Evolutionary conservation across 1,140 invertebrate genomes (phyloP), one percentile per base, ranked within the genome.

Genomic region (Macrocentrus cingulum): DNA sequence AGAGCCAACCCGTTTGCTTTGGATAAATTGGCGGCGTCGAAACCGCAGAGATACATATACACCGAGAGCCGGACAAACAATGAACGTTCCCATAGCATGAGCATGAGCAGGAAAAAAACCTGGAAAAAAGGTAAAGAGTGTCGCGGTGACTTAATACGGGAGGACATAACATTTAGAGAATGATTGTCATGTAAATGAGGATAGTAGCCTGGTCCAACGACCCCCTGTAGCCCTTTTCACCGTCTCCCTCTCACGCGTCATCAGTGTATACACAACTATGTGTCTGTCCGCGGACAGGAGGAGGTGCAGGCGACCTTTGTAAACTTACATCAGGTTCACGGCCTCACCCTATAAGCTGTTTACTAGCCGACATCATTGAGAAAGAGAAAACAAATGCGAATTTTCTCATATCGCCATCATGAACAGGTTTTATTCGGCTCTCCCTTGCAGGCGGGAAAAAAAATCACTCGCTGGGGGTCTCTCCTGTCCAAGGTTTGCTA

Each of bases 401-500:
- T 72, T 75, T 72, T 76, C 74, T 75, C 72, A 74, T 72, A 73
- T 64, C 61, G 19, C 22, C 20, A 20, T 13, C 1, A 13, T 53
- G 64, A 65, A 73, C 71, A 63, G 65, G 71, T 69, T 69, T n/a
- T n/a, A n/a, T n/a, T n/a, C n/a, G n/a, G n/a, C n/a, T n/a, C n/a
- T n/a, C n/a, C n/a, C n/a, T n/a, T n/a, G n/a, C n/a, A n/a, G n/a
- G n/a, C n/a, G n/a, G n/a, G n/a, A n/a, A n/a, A 59, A 34, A 53
- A 65, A 62, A 66, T 62, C 61, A 71, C 63, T 74, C 63, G 72
- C 71, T 73, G 73, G 71, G 69, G 74, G 73, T 73, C 74, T 64
- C 62, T n/a, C n/a, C n/a, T 42, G 25, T 29, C 25, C 51, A 22
- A 41, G 45, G 23, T 32, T 48, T 37, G 37, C 62, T 74, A 75